phyloP scores from a whole-genome alignment of 2,797 vertebrate species.

The Muraenolepis orangiensis region DNA sequence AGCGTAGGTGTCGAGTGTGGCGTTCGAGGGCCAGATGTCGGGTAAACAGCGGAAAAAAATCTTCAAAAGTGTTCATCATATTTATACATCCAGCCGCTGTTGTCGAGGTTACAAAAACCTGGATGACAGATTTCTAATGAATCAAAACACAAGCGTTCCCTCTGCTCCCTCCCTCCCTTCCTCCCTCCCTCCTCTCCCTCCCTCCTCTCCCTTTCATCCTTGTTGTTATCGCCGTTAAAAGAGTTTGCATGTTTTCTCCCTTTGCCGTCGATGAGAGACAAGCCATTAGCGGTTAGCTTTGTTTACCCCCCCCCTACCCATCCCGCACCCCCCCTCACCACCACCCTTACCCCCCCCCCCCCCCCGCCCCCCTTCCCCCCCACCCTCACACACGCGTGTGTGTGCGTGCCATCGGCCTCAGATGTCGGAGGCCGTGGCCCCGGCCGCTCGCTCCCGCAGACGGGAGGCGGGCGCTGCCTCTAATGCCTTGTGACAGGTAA shows the following conservation, averaged over 20 bases:
- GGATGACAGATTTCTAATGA: slow-evolving; percentile 1
- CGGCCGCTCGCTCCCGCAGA: slow-evolving; percentile 41
- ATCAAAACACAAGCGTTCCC: slow-evolving; percentile 16
- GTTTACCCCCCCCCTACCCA: slow-evolving; percentile 65
- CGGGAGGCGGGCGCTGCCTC: slow-evolving; percentile 58
- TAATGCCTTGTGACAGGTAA: slow-evolving; percentile 76
- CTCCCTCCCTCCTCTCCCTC: slow-evolving; percentile 5
- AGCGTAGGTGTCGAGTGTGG: background rate
- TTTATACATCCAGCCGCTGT: slow-evolving; percentile 9
- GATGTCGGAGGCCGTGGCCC: slow-evolving; percentile 66
- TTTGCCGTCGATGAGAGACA: slow-evolving; percentile 63
- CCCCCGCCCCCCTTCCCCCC: no score
- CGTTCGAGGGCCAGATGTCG: background rate
- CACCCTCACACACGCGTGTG: no score
- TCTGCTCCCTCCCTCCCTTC: background rate
- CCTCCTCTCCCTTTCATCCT: slow-evolving; percentile 60
- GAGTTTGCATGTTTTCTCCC: slow-evolving; percentile 54
- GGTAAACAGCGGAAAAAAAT: background rate
- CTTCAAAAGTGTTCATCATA: background rate
- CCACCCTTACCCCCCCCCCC: no score
- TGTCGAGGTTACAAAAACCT: slow-evolving; percentile 39
- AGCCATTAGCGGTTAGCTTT: slow-evolving; percentile 69
- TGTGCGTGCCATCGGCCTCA: slow-evolving; percentile 61
- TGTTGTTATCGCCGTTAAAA: slow-evolving; percentile 63
- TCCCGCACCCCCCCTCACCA: no score